Conservation (phyloP, 2,888 invertebrate genomes). For the Stenodera caucasica region DNA sequence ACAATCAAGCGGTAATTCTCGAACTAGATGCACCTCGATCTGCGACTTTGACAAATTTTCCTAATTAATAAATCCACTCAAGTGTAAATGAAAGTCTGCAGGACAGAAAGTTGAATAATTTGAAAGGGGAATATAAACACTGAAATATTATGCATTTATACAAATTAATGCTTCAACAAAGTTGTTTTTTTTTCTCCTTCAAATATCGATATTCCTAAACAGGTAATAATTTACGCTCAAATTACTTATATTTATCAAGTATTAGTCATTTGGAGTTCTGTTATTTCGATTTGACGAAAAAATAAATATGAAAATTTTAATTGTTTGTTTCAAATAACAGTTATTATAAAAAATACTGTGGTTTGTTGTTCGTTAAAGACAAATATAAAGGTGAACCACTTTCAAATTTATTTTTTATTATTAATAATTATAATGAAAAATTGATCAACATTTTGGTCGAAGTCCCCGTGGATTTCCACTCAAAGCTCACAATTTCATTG, state of each 20-base stretch:
- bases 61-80: neutral
- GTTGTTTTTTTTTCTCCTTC: neutral
- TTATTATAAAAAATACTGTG: neutral
- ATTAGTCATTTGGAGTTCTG: neutral
- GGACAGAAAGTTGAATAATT: neutral
- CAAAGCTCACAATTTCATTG: too few species aligned
- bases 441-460: too few species aligned
- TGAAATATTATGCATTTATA: neutral
- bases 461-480: too few species aligned
- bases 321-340: neutral
- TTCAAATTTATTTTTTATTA: conserved; percentile 17
- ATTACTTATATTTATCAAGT: neutral
- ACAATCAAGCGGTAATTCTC: too few species aligned
- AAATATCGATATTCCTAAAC: neutral
- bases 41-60: neutral
- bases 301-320: neutral
- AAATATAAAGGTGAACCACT: conserved; percentile 20
- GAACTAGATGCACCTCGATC: too few species aligned
- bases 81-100: neutral
- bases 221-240: neutral
- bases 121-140: neutral
- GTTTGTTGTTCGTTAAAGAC: neutral
- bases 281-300: neutral
- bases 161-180: neutral
- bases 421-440: too few species aligned